Conservation (phyloP, 2,888 invertebrate species). For the Drosophila testacea region DNA sequence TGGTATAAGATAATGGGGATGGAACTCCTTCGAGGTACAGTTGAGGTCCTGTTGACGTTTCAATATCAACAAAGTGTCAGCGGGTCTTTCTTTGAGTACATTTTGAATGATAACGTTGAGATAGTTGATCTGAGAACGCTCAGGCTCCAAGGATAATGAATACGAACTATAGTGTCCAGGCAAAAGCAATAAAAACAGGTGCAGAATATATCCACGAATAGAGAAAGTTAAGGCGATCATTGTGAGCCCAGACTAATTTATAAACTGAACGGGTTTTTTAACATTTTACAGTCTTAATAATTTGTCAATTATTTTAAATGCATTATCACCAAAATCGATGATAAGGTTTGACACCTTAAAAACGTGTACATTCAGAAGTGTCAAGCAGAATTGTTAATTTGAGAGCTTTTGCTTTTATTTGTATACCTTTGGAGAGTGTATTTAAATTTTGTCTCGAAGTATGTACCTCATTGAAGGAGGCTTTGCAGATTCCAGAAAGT, state of each 20-base stretch:
- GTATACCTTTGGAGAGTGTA: no score
- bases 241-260: background rate
- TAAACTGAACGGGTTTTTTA: constrained; percentile 8
- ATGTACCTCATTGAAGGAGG: no score
- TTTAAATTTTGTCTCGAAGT: no score
- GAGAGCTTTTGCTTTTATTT: no score
- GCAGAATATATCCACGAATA: background rate
- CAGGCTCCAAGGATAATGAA: background rate
- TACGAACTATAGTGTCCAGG: background rate
- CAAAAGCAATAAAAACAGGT: background rate
- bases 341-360: background rate
- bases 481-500: no score
- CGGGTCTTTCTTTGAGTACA: background rate
- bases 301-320: constrained; percentile 5
- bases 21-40: constrained; percentile 18
- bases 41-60: background rate
- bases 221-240: constrained; percentile 10
- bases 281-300: background rate
- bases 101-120: constrained; percentile 22
- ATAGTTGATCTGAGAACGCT: background rate
- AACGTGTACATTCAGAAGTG: background rate
- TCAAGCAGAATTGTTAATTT: background rate
- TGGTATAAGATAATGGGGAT: background rate
- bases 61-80: background rate
- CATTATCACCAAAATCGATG: background rate